Base-by-base conservation (phyloP, 2,797 vertebrate genomes). In the Eutrigla gurnardus region DNA sequence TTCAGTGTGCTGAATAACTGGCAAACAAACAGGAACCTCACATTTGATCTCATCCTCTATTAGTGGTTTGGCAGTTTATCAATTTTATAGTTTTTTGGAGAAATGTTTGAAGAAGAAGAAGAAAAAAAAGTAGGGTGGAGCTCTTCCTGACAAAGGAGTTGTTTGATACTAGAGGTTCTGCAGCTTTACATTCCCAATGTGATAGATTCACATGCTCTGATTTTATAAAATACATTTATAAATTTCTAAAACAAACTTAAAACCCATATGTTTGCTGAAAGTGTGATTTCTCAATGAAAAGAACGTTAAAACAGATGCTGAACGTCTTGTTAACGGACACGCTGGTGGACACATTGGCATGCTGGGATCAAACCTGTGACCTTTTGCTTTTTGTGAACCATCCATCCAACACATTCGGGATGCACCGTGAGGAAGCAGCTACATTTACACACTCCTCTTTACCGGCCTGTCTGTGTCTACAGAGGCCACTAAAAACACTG, bases 331-430 rank as follows among this genome's bases (percentile, higher is more conserved):
- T 39, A 50, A 43, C 40, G 17, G 50, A 53, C 54, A 60, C 5
- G 3, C 9, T 4, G 5, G 36, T n/a, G n/a, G 42, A 65, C 54
- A 64, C 36, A 17, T 1, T 35, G 50, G 10, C 53, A 50, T 57
- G 12, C 43, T 46, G 63, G 36, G 70, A 75, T 78, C 69, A 80
- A 74, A 78, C 75, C 60, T 70, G 64, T 68, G 55, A 78, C 81
- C 82, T 65, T 60, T 25, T 37, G 25, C 11, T 25, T 74, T 83
- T 71, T 80, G 68, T 59, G 18, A 82, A 54, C 36, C 70, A 68
- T 62, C 65, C 72, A 70, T 80, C 39, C 6, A 15, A 83, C 65
- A 73, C 83, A 90, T 90, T 90, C 80, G 81, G 73, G 67, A 57
- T 25, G 12, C 45, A 43, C 59, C 9, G 42, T 68, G 70, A 68